Evolutionary conservation across 1,140 invertebrate genomes (phyloP), one percentile per base, ranked within the genome.

Genomic region (Ceratitis capitata): DNA sequence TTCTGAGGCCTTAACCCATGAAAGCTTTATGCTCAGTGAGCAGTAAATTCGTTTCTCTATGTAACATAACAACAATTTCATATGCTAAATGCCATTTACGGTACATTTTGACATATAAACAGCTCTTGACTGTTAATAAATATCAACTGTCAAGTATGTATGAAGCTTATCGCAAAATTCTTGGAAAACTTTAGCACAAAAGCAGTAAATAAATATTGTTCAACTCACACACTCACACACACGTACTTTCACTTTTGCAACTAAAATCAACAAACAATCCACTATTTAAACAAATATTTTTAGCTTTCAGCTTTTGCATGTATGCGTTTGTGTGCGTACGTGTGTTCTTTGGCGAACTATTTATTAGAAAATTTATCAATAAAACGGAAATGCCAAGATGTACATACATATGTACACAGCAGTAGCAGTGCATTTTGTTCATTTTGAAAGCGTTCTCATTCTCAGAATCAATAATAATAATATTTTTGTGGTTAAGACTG

Each of bases 341-440:
- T 69, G 14, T 26, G 39, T 39, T 78, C 16, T 78, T 78, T 39
- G 39, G 6, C 32, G 69, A 47, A 78, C n/a, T 45, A 78, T 26
- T 26, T n/a, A n/a, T n/a, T n/a, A n/a, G n/a, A 42, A 78, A 78
- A 78, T 78, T 78, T 78, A 78, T 78, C 69, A 78, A 78, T 78
- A 78, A 42, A 78, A 45, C 69, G 69, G 69, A 78, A 78, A 78
- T 78, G 69, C 69, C 69, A 78, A 78, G 69, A 47, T 26, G 39
- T 39, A 45, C n/a, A 6, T 78, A 19, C 16, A 78, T 78, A 45
- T 42, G 69, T 78, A n/a, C n/a, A n/a, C n/a, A n/a, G n/a, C n/a
- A n/a, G n/a, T n/a, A n/a, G n/a, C n/a, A n/a, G n/a, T n/a, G n/a
- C n/a, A n/a, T n/a, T n/a, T n/a, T n/a, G n/a, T n/a, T n/a, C n/a